Percentiles rank a stretch among this genome's conserved stretches.
Conservation (phyloP, 2,888 invertebrate genomes). For the Drosophila antonietae region DNA sequence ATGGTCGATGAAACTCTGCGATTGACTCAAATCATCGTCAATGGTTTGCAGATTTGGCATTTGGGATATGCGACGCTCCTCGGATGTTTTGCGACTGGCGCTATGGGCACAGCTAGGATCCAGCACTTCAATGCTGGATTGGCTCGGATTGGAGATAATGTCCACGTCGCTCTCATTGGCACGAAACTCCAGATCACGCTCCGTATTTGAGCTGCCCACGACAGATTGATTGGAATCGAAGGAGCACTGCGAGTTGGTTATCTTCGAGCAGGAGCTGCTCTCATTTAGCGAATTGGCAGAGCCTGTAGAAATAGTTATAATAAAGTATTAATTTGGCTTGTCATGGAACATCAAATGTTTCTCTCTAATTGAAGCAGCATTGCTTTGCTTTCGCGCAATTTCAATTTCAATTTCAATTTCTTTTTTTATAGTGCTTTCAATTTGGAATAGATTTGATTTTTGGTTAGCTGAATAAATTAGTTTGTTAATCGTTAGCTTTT, state of each 20-base stretch:
- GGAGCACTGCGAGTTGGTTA: slow-evolving; percentile 83
- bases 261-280: slow-evolving; percentile 84
- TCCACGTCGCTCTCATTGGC: slow-evolving; percentile 88
- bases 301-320: slow-evolving; percentile 70
- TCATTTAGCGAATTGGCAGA: slow-evolving; percentile 85
- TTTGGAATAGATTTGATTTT: slow-evolving; percentile 34
- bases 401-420: slow-evolving; percentile 13
- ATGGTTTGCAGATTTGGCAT: slow-evolving; percentile 85
- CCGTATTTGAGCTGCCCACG: slow-evolving; percentile 83
- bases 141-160: slow-evolving; percentile 89
- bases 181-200: slow-evolving; percentile 80
- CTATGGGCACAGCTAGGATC: slow-evolving; percentile 81
- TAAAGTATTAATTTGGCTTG: slow-evolving; percentile 4
- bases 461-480: slow-evolving; percentile 13
- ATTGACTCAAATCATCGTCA: slow-evolving; percentile 80
- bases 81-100: slow-evolving; percentile 83
- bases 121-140: slow-evolving; percentile 89
- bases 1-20: slow-evolving; percentile 70
- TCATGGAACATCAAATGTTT: background rate
- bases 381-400: slow-evolving; percentile 29
- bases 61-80: slow-evolving; percentile 85
- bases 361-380: slow-evolving; percentile 68
- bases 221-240: slow-evolving; percentile 85
- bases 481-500: slow-evolving; percentile 7
- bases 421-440: slow-evolving; percentile 25